Evolutionary conservation across 2,888 invertebrate species (phyloP).

Genomic region (Nomada fucata): DNA sequence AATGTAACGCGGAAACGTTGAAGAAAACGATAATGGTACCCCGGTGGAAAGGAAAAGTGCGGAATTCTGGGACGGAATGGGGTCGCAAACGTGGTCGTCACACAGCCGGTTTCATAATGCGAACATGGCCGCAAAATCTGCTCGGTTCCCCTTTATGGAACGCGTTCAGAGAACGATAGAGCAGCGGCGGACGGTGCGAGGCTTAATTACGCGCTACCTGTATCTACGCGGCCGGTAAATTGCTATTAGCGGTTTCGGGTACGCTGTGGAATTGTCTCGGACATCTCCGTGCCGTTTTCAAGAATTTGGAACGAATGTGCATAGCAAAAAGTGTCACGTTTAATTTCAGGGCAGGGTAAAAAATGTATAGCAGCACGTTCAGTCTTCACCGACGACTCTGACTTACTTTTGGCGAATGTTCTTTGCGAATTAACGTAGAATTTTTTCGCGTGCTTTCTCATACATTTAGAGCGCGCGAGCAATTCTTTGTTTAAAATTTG

Average conservation of each 20-base stretch:
- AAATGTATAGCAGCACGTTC: too few species aligned
- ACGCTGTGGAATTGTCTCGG: slow-evolving; percentile 26
- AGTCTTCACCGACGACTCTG: too few species aligned
- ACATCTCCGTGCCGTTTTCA: neutral
- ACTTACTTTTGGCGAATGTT: too few species aligned
- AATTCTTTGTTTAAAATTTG: too few species aligned
- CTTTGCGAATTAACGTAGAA: too few species aligned
- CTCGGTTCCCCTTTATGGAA: slow-evolving; percentile 45
- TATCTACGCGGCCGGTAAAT: slow-evolving; percentile 59
- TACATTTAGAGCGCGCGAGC: too few species aligned
- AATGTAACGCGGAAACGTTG: neutral
- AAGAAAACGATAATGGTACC: neutral
- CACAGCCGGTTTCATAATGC: slow-evolving; percentile 48
- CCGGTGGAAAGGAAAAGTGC: neutral
- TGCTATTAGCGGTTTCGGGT: slow-evolving; percentile 67
- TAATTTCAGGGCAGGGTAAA: too few species aligned
- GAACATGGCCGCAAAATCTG: slow-evolving; percentile 62
- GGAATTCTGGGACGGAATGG: neutral
- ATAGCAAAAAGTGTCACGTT: neutral
- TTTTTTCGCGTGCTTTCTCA: too few species aligned
- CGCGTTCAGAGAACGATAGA: slow-evolving; percentile 46
- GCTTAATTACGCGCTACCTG: slow-evolving; percentile 67
- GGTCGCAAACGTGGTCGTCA: slow-evolving; percentile 27
- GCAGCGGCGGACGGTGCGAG: slow-evolving; percentile 32
- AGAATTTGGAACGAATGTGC: neutral